These are phyloP conservation scores for Ictalurus furcatus DNA, from an alignment of 2,113 vertebrate genomes.

Conservation along the genomic window DNA sequence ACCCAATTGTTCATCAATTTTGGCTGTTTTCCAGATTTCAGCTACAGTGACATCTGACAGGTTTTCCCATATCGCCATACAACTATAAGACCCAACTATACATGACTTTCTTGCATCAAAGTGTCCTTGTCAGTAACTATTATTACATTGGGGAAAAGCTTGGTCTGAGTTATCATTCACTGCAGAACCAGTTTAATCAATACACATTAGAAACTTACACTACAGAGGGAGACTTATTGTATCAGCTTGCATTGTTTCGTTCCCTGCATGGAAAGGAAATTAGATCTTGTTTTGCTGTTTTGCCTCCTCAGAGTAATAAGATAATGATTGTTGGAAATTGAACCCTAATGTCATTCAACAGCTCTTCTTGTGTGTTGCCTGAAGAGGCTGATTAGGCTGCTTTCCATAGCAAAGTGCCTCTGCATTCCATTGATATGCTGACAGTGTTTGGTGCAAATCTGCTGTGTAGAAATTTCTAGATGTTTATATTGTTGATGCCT, in stretches of 20 bases:
- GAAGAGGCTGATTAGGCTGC: constrained; percentile 57
- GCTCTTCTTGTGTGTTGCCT: constrained; percentile 57
- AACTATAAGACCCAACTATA: background rate
- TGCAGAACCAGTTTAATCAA: constrained; percentile 19
- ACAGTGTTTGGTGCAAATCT: constrained; percentile 42
- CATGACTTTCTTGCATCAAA: background rate
- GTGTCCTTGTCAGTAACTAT: constrained; percentile 10
- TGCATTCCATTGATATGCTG: constrained; percentile 51
- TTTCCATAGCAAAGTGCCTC: constrained; percentile 52
- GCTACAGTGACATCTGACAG: background rate
- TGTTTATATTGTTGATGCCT: constrained; percentile 37
- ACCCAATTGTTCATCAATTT: background rate
- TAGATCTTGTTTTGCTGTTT: constrained; percentile 56
- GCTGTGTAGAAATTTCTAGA: constrained; percentile 42
- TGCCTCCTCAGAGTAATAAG: constrained; percentile 55
- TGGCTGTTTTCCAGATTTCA: background rate
- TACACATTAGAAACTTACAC: constrained; percentile 11
- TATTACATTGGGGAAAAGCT: background rate
- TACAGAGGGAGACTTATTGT: background rate
- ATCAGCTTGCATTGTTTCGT: constrained; percentile 41
- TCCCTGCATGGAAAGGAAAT: constrained; percentile 47
- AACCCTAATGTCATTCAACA: constrained; percentile 54
- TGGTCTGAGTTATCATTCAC: background rate
- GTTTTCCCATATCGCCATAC: background rate
- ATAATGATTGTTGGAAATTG: constrained; percentile 58